A percentile compares a stretch with the other conserved stretches of the same genome.
Evolutionary conservation across 2,113 vertebrate species (phyloP).

Genomic region (Leptodactylus fuscus): DNA sequence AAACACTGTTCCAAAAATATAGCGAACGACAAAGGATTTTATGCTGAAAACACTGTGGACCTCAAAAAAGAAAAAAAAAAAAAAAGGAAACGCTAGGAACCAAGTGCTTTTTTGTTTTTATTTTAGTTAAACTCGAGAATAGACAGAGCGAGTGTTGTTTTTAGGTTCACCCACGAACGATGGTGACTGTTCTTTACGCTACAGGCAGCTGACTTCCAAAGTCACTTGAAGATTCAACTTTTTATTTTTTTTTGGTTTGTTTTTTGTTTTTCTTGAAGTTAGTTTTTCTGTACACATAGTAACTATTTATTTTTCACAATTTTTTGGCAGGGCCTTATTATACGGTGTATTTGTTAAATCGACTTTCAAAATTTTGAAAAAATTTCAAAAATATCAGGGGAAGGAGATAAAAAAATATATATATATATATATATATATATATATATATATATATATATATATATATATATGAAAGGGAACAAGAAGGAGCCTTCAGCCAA

Average conservation of each 20-base stretch:
- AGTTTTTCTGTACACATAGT: conserved; percentile 72
- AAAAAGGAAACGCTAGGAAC: conserved; percentile 76
- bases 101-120: conserved; percentile 76
- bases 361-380: no score
- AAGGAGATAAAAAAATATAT: background rate
- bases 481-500: background rate
- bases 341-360: conserved; percentile 59
- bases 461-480: conserved; percentile 68
- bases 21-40: conserved; percentile 70
- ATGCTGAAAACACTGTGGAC: conserved; percentile 87
- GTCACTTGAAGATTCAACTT: conserved; percentile 75
- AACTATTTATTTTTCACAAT: conserved; percentile 70
- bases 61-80: conserved; percentile 66
- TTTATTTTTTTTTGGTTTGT: conserved; percentile 44
- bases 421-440: no score
- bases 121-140: background rate
- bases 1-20: conserved; percentile 78
- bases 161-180: conserved; percentile 15
- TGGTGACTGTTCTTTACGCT: conserved; percentile 70
- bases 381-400: conserved; percentile 52
- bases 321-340: conserved; percentile 67
- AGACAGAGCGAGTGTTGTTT: background rate
- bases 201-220: conserved; percentile 82
- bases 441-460: no score
- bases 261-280: conserved; percentile 63